Base-by-base conservation (phyloP, 2,888 invertebrate species). In the Melieria picta region DNA sequence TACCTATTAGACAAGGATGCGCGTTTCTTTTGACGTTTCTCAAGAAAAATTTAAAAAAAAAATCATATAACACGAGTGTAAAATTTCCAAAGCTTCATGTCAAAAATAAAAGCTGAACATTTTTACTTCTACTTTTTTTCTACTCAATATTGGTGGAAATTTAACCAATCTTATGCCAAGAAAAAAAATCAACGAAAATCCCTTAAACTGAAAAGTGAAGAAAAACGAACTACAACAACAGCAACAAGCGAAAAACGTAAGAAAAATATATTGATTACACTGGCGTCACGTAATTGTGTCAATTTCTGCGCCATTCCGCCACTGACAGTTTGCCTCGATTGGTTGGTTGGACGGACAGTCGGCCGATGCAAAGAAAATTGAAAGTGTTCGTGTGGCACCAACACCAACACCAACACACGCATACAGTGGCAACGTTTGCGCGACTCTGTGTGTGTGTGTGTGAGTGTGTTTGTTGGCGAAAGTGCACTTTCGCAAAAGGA, bases 11-110 rank as follows among this genome's bases (percentile, higher is more conserved):
- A 30, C 30, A 30, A 30, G 30, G 30, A 30, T 30, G 30, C 9
- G 16, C 30, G 56, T 57, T 57, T 57, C 57, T 57, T 57, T 57
- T 13, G n/a, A 57, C 30, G 9, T 57, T 57, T 57, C 5, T 13
- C 30, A 57, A 57, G 16, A 57, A 13, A 57, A 16, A 1, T 5
- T 1, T 5, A 57, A 57, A 5, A 30, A 5, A 30, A 57, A 11
- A 57, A 57, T 30, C 13, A 57, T 16, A 11, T 5, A 57, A 13
- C 9, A 11, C 9, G 16, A 13, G 57, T 57, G 16, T 56, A 56
- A 57, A 13, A 13, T 57, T 52, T 7, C 9, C 9, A 52, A 52
- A 9, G 11, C 11, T 50, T 11, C 9, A 9, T 50, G 10, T 10
- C 50, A 50, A 10, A 56, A 10, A 56, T 56, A 13, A 10, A 56